These are phyloP conservation scores for Argyra leucocephala DNA, from an alignment of 2,888 invertebrate species.

Conservation along the genomic window DNA sequence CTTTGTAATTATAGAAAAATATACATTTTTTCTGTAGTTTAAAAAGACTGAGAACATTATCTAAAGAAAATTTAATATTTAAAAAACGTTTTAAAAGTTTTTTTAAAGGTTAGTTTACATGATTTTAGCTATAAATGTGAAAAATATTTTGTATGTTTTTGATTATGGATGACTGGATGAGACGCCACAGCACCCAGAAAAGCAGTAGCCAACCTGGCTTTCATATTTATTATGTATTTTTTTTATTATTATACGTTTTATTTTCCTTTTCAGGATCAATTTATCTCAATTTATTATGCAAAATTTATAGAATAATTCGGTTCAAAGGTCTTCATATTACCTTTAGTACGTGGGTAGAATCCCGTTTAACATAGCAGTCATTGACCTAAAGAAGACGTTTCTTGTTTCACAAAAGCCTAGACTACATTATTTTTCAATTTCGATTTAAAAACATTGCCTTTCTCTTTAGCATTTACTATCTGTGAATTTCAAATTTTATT, in stretches of 20 bases:
- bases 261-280: too few species aligned
- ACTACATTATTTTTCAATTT: too few species aligned
- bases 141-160: neutral
- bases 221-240: neutral
- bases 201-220: conserved; percentile 1
- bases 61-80: neutral
- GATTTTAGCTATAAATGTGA: neutral
- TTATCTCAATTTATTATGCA: too few species aligned
- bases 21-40: neutral
- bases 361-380: neutral
- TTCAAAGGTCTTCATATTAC: neutral
- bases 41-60: conserved; percentile 1
- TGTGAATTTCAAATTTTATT: too few species aligned
- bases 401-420: too few species aligned
- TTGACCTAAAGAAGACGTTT: neutral
- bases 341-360: neutral
- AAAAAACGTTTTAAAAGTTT: neutral
- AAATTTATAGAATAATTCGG: neutral
- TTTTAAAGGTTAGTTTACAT: neutral
- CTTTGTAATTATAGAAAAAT: neutral
- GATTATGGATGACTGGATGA: conserved; percentile 4
- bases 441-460: too few species aligned
- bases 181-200: neutral
- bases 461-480: too few species aligned
- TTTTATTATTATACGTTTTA: neutral